phyloP scores from a whole-genome alignment of 2,113 vertebrate genomes.

The Cyphomyrus discorhynchus region DNA sequence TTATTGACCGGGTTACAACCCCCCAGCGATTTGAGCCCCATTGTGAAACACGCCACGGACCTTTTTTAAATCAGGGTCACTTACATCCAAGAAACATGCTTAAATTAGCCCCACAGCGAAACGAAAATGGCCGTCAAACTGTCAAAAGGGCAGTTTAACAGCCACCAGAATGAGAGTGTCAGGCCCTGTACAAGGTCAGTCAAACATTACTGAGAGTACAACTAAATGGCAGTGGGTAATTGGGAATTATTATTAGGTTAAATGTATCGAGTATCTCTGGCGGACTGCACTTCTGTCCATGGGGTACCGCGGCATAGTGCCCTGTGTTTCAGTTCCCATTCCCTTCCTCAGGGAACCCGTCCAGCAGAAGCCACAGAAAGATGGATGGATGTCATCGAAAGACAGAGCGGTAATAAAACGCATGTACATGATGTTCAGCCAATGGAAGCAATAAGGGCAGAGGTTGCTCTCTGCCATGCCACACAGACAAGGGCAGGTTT shows the following conservation, averaged over 20 bases:
- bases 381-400: background rate
- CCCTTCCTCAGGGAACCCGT: background rate
- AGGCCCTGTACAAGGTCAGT: background rate
- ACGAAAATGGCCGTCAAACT: background rate
- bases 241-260: background rate
- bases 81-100: background rate
- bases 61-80: background rate
- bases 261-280: background rate
- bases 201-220: background rate
- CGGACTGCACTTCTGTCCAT: background rate
- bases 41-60: background rate
- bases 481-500: background rate
- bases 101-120: background rate
- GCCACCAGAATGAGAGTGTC: background rate
- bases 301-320: background rate
- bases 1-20: background rate
- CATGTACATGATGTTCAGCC: background rate
- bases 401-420: background rate
- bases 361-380: background rate
- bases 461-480: background rate
- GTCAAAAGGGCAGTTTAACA: background rate
- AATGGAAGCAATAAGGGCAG: background rate
- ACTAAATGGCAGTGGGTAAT: background rate
- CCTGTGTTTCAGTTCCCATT: background rate
- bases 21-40: background rate